phyloP scores from a whole-genome alignment of 2,113 vertebrate genomes.

The Vidua macroura region DNA sequence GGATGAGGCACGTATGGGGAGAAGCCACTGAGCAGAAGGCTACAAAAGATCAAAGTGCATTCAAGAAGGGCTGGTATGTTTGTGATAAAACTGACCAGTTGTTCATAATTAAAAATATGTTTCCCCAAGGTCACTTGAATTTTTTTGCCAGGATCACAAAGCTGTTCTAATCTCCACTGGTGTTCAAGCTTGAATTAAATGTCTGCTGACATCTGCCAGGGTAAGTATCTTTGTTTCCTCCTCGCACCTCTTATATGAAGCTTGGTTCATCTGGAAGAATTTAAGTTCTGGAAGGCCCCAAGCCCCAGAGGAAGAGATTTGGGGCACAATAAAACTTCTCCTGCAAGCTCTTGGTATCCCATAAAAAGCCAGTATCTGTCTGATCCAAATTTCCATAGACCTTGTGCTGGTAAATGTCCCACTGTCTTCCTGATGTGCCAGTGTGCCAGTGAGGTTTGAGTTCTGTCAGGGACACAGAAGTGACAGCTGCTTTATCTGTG shows the following conservation, averaged over 20 bases:
- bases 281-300: not conserved
- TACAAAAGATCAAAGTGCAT: not conserved
- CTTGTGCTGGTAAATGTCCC: not conserved
- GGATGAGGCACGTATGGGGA: not conserved
- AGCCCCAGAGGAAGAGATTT: not conserved
- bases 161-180: conserved; percentile 36
- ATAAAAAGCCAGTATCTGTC: not conserved
- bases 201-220: conserved; percentile 19
- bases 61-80: not conserved
- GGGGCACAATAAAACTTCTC: not conserved
- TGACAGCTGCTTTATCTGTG: not conserved
- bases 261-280: not conserved
- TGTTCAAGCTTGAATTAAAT: conserved; percentile 50
- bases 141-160: not conserved
- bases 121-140: conserved; percentile 6
- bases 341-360: not conserved
- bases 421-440: not conserved
- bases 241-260: not conserved
- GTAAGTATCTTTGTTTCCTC: not conserved
- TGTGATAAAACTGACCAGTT: not conserved
- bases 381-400: not conserved
- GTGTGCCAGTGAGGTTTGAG: not conserved
- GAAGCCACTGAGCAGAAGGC: not conserved
- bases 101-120: not conserved
- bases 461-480: not conserved